These are phyloP conservation scores for Pampusana beccarii DNA, from an alignment of 2,113 vertebrate genomes.

Conservation along the genomic window DNA sequence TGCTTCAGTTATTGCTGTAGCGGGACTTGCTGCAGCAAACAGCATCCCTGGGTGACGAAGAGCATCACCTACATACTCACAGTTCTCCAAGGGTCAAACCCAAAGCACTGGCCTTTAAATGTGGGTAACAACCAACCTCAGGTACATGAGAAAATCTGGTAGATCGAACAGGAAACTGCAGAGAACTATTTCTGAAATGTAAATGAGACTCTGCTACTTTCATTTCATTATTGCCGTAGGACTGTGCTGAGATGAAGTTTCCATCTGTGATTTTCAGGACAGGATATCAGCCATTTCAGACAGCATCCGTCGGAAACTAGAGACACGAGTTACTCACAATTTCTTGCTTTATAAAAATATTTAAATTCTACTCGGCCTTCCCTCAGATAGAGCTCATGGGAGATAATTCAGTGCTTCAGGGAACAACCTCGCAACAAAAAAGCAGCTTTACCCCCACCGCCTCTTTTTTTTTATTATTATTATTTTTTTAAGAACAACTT, in stretches of 20 bases:
- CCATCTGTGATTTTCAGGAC: conserved; percentile 66
- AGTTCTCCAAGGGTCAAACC: background rate
- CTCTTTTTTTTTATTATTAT: background rate
- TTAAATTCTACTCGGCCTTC: background rate
- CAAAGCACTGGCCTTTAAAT: background rate
- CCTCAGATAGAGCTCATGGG: background rate
- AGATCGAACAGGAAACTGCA: conserved; percentile 68
- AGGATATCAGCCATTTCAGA: conserved; percentile 48
- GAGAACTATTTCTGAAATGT: conserved; percentile 76
- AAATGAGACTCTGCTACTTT: conserved; percentile 75
- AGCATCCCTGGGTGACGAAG: background rate
- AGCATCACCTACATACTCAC: background rate
- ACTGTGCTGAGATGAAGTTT: conserved; percentile 49
- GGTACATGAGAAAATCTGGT: conserved; percentile 54
- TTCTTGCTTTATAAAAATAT: background rate
- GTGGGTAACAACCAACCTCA: background rate
- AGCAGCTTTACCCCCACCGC: background rate
- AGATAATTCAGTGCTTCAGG: background rate
- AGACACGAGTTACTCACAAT: background rate
- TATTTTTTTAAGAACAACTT: background rate
- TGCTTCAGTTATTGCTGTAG: background rate
- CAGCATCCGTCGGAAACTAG: background rate
- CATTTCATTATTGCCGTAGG: conserved; percentile 65
- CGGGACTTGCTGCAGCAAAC: background rate
- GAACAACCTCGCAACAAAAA: background rate